Base-by-base conservation (phyloP, 2,888 invertebrate genomes). In the Nymphalis urticae region DNA sequence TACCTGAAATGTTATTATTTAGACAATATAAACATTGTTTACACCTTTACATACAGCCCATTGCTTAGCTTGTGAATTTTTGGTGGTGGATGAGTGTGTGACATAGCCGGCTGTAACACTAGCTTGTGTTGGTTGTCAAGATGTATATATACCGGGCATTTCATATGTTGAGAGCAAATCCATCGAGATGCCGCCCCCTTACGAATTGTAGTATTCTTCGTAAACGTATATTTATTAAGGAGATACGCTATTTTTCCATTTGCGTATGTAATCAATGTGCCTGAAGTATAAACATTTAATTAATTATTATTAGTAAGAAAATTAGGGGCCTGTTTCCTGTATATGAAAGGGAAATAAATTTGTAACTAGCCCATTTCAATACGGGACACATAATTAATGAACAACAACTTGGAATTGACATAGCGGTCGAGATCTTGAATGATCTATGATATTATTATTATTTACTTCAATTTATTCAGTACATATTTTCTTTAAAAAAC, bases 101-200 rank as follows among this genome's bases (percentile, higher is more conserved):
- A 27, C 10, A 19, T 62, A 7, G 61, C 47, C 1, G 62, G 60
- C 16, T 32, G 16, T 2, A 59, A 69, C 19, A 76, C 62, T 4
- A 79, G 62, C 0, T 75, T 73, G 19, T 69, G 42, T 17, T 63
- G 36, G 7, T 70, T 54, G 58, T 80, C 77, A n/a, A 80, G 27
- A 32, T 77, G 77, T 7, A 81, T 17, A 27, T 75, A 80, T 0
- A 73, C 73, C 5, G 62, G 59, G 51, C 80, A 81, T 5, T 21
- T 72, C 13, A 59, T 67, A n/a, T 75, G 75, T 17, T 63, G 72
- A 10, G 77, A 77, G 62, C 80, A 81, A 8, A 69, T 47, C 80
- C 80, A 81, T 8, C 77, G 70, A 10, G 68, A 60, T 4, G 73
- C 76, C 21, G 54, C 66, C 0, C 73, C 70, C 7, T 67, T 71